Base-by-base conservation (phyloP, 2,888 invertebrate genomes). In the Teleogryllus oceanicus region DNA sequence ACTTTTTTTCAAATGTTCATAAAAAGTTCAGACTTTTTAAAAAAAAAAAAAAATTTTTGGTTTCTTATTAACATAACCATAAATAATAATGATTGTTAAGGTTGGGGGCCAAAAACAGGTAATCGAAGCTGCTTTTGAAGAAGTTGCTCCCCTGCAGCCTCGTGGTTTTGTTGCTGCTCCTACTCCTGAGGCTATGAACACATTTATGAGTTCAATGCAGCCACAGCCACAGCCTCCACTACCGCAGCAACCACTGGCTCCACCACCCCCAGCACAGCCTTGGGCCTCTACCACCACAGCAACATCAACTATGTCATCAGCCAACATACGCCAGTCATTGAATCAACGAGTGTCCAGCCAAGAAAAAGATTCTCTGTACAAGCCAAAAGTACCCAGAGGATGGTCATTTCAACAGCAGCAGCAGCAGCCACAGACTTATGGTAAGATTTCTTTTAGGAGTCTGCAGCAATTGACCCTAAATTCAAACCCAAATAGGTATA, bases 91-190 rank as follows among this genome's bases (percentile, higher is more conserved):
- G 75, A 3, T 11, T n/a, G n/a, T n/a, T n/a, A n/a, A n/a, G n/a
- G n/a, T n/a, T n/a, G n/a, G n/a, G n/a, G n/a, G n/a, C n/a, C n/a
- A n/a, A n/a, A n/a, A n/a, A n/a, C n/a, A n/a, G n/a, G n/a, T n/a
- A n/a, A n/a, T n/a, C 2, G 92, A 92, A 80, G 87, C 89, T 8
- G 93, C 93, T n/a, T 93, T 93, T 85, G 88, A 91, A 82, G 90
- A 90, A 51, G 82, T 81, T 16, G 77, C 78, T n/a, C 83, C 83
- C 10, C 51, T 80, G 16, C 79, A 82, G 75, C 84, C 83, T 11
- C 78, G 80, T n/a, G 76, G 79, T 10, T 76, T 78, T 49, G 78
- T 51, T 51, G 82, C 83, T 74, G 83, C 83, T 11, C 84, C 84
- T 13, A 83, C 83, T 20, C 82, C 83, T 8, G 82, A 82, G 37